Conservation (phyloP, 2,797 vertebrate genomes). For the Acanthurus tractus region DNA sequence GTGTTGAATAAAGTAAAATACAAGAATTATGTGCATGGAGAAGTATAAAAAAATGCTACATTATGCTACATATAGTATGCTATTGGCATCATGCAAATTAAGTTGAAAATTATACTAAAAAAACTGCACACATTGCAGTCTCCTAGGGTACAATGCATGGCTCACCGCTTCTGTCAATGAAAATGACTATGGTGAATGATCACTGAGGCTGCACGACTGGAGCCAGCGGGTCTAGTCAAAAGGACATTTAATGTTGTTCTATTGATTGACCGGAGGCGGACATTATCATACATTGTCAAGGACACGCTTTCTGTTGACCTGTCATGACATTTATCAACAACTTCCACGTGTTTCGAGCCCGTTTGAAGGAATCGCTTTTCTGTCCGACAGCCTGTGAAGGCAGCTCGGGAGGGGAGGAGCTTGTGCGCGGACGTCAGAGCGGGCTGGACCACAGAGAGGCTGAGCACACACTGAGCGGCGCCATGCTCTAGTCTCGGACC, state of each 20-base stretch:
- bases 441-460: slow-evolving; percentile 48
- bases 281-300: not conserved
- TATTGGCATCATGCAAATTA: too few relatives aligned
- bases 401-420: slow-evolving; percentile 35
- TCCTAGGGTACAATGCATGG: too few relatives aligned
- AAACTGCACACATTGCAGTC: too few relatives aligned
- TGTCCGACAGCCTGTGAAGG: slow-evolving; percentile 39
- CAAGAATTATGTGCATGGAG: too few relatives aligned
- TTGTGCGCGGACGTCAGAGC: slow-evolving; percentile 52
- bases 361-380: fast-evolving
- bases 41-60: too few relatives aligned
- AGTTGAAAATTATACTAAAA: too few relatives aligned
- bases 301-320: too few relatives aligned
- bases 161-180: not conserved
- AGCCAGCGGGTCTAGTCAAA: not conserved
- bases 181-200: not conserved
- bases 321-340: not conserved
- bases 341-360: slow-evolving; percentile 12
- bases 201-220: not conserved
- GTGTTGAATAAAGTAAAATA: too few relatives aligned
- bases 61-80: too few relatives aligned
- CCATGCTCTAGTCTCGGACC: slow-evolving; percentile 66
- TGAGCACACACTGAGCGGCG: slow-evolving; percentile 63
- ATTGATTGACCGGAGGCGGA: slow-evolving; percentile 2
- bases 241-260: not conserved